Percentiles rank a stretch among this genome's conserved stretches.
These are phyloP conservation scores for Myopa testacea DNA, from an alignment of 2,888 invertebrate species.

Conservation along the genomic window DNA sequence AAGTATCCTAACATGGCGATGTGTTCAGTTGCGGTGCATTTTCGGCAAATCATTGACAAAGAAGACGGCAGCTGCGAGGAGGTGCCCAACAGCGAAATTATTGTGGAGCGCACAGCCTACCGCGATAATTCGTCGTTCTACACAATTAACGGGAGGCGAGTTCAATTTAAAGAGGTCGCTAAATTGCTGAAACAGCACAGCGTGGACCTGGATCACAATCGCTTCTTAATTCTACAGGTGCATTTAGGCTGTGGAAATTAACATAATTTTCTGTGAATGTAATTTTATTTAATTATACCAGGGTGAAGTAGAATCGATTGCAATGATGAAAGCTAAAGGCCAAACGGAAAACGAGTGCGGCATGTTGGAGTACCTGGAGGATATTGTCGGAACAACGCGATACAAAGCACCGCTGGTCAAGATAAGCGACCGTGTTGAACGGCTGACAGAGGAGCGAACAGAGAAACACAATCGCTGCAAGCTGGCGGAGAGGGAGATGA, in stretches of 20 bases:
- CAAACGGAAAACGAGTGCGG: constrained; percentile 88
- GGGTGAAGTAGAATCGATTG: constrained; percentile 99
- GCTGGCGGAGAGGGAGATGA: constrained; percentile 83
- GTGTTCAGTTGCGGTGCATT: constrained; percentile 91
- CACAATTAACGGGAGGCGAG: constrained; percentile 78
- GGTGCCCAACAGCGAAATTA: constrained; percentile 82
- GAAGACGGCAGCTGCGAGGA: constrained; percentile 79
- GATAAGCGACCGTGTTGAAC: constrained; percentile 79
- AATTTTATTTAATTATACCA: constrained; percentile 61
- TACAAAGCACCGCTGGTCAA: constrained; percentile 86
- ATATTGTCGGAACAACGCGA: constrained; percentile 92
- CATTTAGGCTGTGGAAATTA: constrained; percentile 21
- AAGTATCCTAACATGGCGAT: constrained; percentile 78
- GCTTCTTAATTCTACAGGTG: constrained; percentile 97
- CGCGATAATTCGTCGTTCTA: constrained; percentile 85
- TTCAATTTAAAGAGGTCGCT: constrained; percentile 90
- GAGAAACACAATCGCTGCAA: constrained; percentile 89
- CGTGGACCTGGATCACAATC: constrained; percentile 95
- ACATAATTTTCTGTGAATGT: not conserved
- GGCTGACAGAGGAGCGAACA: constrained; percentile 77
- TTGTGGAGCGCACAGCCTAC: constrained; percentile 87
- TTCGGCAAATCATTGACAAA: constrained; percentile 83
- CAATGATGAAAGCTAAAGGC: constrained; percentile 98
- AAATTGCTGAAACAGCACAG: constrained; percentile 81
- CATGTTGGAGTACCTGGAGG: constrained; percentile 98